These are phyloP conservation scores for Bubo bubo DNA, from an alignment of 2,113 vertebrate species.

Conservation along the genomic window DNA sequence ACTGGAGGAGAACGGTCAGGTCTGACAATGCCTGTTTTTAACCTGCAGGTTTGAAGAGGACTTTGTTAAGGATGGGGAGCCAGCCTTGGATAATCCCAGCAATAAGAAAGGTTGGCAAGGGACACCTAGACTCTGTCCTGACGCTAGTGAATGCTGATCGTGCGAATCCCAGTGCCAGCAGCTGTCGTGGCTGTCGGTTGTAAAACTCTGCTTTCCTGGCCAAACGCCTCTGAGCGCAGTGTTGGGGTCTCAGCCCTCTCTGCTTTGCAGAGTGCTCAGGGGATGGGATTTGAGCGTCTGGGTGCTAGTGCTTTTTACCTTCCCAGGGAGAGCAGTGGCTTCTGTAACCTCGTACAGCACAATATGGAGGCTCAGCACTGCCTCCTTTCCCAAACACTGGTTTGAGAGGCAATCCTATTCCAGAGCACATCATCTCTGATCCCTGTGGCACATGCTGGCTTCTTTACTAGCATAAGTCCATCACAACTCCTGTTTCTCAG, in stretches of 20 bases:
- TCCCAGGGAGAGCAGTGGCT: constrained; percentile 39
- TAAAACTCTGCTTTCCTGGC: constrained; percentile 14
- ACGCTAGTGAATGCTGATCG: not conserved
- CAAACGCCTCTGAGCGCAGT: not conserved
- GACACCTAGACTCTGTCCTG: constrained; percentile 55
- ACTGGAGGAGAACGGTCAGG: not conserved
- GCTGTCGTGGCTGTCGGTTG: not conserved
- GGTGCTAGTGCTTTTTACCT: constrained; percentile 36
- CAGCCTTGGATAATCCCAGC: constrained; percentile 70
- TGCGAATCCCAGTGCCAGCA: constrained; percentile 19
- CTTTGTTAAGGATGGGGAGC: constrained; percentile 71
- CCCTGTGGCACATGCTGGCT: constrained; percentile 21
- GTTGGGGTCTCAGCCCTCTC: constrained; percentile 10
- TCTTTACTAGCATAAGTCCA: constrained; percentile 35
- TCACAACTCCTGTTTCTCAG: constrained; percentile 26
- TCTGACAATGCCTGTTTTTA: constrained; percentile 64
- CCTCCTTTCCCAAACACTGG: not conserved
- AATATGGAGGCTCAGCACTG: not conserved
- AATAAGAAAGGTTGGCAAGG: constrained; percentile 74
- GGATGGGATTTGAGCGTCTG: constrained; percentile 33
- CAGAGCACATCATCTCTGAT: constrained; percentile 44
- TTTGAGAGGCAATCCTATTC: constrained; percentile 49
- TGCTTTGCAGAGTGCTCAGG: constrained; percentile 35
- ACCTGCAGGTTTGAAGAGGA: constrained; percentile 74
- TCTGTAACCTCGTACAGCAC: not conserved